A percentile compares a stretch with the other conserved stretches of the same genome.
Conservation (phyloP, 2,797 vertebrate species). For the Cirrhinus mrigala region DNA sequence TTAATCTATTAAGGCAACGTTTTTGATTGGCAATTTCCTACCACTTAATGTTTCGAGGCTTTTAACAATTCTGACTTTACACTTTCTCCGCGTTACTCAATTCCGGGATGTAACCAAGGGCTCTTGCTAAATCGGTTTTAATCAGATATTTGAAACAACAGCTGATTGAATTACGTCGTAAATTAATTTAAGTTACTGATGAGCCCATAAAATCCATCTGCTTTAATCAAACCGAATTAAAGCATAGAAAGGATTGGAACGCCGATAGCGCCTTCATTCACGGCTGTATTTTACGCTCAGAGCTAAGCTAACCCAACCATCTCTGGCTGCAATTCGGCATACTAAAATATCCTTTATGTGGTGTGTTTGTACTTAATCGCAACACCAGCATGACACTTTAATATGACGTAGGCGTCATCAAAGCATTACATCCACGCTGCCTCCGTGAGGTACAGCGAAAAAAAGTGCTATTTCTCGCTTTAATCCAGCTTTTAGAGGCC, state of each 20-base stretch:
- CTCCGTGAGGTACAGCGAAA: neutral
- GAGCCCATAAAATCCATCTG: constrained; percentile 52
- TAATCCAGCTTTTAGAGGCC: neutral
- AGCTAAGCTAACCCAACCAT: neutral
- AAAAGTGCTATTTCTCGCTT: constrained; percentile 8
- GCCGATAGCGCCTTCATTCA: constrained; percentile 47
- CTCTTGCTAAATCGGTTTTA: constrained; percentile 42
- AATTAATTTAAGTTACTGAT: constrained; percentile 51
- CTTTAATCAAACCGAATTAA: constrained; percentile 56
- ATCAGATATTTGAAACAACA: constrained; percentile 54
- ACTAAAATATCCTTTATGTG: neutral
- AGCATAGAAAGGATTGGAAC: constrained; percentile 16
- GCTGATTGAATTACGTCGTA: constrained; percentile 55
- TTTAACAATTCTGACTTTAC: neutral
- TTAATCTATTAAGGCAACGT: neutral
- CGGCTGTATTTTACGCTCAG: neutral
- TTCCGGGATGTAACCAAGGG: neutral
- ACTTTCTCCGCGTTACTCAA: neutral
- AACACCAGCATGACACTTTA: neutral
- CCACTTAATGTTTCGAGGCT: neutral
- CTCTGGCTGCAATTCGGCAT: neutral
- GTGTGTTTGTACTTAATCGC: neutral
- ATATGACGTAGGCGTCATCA: constrained; percentile 8
- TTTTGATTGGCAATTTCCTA: neutral
- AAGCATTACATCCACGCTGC: neutral